Conservation (phyloP, 2,797 vertebrate species). For the Pipistrellus nathusii region DNA sequence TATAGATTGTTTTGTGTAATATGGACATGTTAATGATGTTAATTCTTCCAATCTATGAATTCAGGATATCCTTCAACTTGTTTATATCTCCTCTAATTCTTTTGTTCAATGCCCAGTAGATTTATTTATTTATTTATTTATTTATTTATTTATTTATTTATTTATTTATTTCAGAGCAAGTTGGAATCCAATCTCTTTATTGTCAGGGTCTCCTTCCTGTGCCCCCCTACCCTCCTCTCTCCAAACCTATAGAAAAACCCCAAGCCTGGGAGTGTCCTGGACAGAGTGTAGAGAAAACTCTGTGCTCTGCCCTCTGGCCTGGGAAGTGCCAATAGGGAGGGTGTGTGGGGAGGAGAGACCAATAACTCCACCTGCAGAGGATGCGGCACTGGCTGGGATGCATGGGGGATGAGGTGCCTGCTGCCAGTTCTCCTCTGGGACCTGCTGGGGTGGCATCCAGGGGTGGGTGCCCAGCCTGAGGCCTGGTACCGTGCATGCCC, state of each 20-base stretch:
- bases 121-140: no score
- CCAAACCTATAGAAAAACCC: slow-evolving; percentile 79
- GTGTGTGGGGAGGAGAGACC: slow-evolving; percentile 46
- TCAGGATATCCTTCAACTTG: no score
- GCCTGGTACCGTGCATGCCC: slow-evolving; percentile 82
- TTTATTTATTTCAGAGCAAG: slow-evolving; percentile 60
- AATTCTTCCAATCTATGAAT: no score
- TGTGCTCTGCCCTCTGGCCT: slow-evolving; percentile 65
- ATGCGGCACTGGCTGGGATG: slow-evolving; percentile 79
- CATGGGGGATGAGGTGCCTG: slow-evolving; percentile 79
- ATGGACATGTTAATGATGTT: no score
- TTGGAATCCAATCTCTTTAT: slow-evolving; percentile 83
- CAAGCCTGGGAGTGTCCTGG: slow-evolving; percentile 75
- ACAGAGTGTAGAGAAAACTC: slow-evolving; percentile 62
- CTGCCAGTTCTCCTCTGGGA: slow-evolving; percentile 83
- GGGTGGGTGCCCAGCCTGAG: slow-evolving; percentile 80
- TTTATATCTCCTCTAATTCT: no score
- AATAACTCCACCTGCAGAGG: slow-evolving; percentile 77
- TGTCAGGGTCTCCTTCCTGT: slow-evolving; percentile 64
- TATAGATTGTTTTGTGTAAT: no score
- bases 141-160: background rate
- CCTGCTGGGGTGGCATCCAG: slow-evolving; percentile 83
- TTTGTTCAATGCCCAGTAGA: no score
- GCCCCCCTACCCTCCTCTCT: background rate
- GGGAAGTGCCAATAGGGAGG: slow-evolving; percentile 75